Base-by-base conservation (phyloP, 2,797 vertebrate genomes). In the Oophaga sylvatica region DNA sequence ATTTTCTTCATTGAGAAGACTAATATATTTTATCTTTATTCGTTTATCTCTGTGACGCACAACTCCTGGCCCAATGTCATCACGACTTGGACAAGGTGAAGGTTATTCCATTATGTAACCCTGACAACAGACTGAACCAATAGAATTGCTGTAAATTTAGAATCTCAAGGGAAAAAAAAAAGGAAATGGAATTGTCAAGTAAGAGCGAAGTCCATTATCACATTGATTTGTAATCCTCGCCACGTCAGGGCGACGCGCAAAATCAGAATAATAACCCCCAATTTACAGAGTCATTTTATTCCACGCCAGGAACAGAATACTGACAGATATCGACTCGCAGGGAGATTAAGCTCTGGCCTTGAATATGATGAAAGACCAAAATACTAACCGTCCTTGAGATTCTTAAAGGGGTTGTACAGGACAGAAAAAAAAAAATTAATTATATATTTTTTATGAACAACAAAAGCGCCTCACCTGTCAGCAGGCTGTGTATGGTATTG, bases 161-260 rank as follows among this genome's bases (percentile, higher is more conserved):
- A 26, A 31, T 81, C 22, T 41, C 13, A 4, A 13, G 17, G 80
- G 80, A 62, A 22, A 19, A 31, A 65, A 41, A 12, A 31, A 65
- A 41, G 80, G 73, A 77, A 76, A 82, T 82, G 29, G 86, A 78
- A 31, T 76, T 67, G 68, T 82, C 60, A 53, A 17, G 80, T 29
- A 82, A 29, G 59, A 41, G 26, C n/a, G 20, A 20, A 63, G 75
- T 68, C 53, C 75, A 86, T 86, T 86, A 86, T 31, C 45, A 81
- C 83, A 67, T 17, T 77, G 29, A 75, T 63, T 67, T 63, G 48
- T 48, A 62, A 79, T 80, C 29, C 57, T 73, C 15, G 35, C 48
- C 82, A 70, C 63, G 59, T 48, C 71, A 11, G 62, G 83, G 35
- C 83, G 48, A 76, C 22, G 60, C 67, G 73, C n/a, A 53, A 56